Percentiles rank a stretch among this genome's conserved stretches.
These are phyloP conservation scores for Papilio polytes DNA, from an alignment of 1,140 invertebrate species.

Conservation along the genomic window DNA sequence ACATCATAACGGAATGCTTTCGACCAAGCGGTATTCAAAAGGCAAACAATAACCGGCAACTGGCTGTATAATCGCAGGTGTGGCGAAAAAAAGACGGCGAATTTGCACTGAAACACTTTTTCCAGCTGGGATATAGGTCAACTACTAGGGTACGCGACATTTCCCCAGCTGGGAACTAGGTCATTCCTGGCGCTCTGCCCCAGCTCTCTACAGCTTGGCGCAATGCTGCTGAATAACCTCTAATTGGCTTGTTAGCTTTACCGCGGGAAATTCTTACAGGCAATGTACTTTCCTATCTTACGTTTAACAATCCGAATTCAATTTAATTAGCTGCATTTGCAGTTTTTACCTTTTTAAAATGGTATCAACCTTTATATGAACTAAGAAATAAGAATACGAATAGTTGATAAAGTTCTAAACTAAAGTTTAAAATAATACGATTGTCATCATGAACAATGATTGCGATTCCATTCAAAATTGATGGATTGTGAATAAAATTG, in stretches of 20 bases:
- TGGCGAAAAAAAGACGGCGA: conserved; percentile 50
- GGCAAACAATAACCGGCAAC: conserved; percentile 14
- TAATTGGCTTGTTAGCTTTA: conserved; percentile 31
- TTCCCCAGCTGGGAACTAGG: conserved; percentile 49
- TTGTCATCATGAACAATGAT: too few species aligned
- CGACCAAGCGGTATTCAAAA: conserved; percentile 6
- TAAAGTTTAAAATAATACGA: too few species aligned
- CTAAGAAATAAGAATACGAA: too few species aligned
- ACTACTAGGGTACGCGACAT: conserved; percentile 25
- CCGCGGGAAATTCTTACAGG: conserved; percentile 12
- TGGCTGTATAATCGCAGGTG: conserved; percentile 35
- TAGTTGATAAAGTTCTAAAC: too few species aligned
- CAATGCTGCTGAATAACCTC: conserved; percentile 11
- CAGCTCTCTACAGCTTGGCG: conserved; percentile 42
- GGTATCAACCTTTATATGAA: too few species aligned
- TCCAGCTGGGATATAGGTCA: conserved; percentile 53
- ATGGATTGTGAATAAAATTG: too few species aligned
- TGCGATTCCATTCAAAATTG: too few species aligned
- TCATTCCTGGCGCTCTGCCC: conserved; percentile 46
- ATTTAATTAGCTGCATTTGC: neutral
- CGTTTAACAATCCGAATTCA: conserved; percentile 4
- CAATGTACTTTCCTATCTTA: neutral
- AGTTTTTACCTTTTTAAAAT: neutral
- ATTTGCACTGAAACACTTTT: conserved; percentile 38
- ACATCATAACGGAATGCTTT: conserved; percentile 1